Conservation (phyloP, 2,888 invertebrate species). For the Lithosia quadra region DNA sequence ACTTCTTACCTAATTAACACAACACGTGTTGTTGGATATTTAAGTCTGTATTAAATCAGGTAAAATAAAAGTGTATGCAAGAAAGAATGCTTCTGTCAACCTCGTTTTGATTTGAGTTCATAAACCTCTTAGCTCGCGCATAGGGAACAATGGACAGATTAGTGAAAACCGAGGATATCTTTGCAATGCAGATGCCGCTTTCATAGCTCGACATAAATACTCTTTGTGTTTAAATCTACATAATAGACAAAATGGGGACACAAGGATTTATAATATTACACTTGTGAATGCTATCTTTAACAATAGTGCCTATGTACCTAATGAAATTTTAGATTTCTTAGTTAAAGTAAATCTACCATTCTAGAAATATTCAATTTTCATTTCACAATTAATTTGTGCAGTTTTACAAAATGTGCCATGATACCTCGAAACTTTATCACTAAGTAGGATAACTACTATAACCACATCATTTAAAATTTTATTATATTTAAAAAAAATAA, state of each 20-base stretch:
- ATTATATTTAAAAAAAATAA: too few relatives aligned
- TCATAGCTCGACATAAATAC: conserved; percentile 8
- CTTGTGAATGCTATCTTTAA: neutral
- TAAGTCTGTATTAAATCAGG: neutral
- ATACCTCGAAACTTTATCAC: too few relatives aligned
- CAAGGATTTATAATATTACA: conserved; percentile 18
- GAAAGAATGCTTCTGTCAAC: neutral
- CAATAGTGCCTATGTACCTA: neutral
- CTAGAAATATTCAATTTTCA: neutral
- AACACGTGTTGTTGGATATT: too few relatives aligned
- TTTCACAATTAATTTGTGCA: neutral
- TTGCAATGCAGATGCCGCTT: conserved; percentile 22
- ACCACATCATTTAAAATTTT: too few relatives aligned
- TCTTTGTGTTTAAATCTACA: conserved; percentile 24
- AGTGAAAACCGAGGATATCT: conserved; percentile 23
- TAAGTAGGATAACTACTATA: too few relatives aligned
- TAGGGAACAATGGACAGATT: conserved; percentile 18
- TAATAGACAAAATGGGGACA: conserved; percentile 15
- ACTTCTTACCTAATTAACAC: neutral
- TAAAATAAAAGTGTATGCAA: neutral
- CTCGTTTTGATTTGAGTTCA: conserved; percentile 9
- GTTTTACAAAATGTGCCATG: too few relatives aligned
- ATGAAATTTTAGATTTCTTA: neutral
- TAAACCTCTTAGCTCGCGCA: conserved; percentile 16
- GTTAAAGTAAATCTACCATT: neutral